Evolutionary conservation across 2,888 invertebrate genomes (phyloP).

Genomic region (Mycalesis mineus): DNA sequence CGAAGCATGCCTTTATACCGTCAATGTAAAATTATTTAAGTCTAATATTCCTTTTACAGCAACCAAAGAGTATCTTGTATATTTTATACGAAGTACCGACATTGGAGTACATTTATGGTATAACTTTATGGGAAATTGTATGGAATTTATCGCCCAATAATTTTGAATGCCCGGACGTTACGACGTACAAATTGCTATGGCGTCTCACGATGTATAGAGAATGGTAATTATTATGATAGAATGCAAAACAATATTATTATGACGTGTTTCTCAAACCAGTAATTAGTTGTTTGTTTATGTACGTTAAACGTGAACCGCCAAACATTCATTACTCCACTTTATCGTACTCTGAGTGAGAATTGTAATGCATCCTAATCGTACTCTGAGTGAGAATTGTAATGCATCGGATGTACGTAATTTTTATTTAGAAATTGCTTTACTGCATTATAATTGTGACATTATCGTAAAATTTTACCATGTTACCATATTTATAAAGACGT

Average conservation of each 20-base stretch:
- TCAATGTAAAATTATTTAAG: too few species aligned
- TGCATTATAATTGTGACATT: too few species aligned
- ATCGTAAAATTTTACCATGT: too few species aligned
- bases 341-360: too few species aligned
- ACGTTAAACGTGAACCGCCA: neutral
- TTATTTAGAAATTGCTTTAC: too few species aligned
- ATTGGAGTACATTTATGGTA: slow-evolving; percentile 20
- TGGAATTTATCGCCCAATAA: slow-evolving; percentile 41
- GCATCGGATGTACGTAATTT: too few species aligned
- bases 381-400: too few species aligned
- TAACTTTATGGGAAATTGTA: slow-evolving; percentile 25
- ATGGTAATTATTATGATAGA: neutral
- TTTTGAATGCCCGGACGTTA: slow-evolving; percentile 29
- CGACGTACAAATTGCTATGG: slow-evolving; percentile 15
- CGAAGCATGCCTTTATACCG: too few species aligned
- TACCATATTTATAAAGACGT: too few species aligned
- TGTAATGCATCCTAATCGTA: too few species aligned
- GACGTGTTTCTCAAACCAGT: neutral
- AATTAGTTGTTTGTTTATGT: neutral
- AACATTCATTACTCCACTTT: too few species aligned
- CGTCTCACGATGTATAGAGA: neutral
- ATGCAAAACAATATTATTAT: neutral
- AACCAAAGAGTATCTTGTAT: neutral
- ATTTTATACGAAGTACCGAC: neutral
- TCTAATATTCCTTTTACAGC: too few species aligned